These are phyloP conservation scores for Psephotus haematonotus DNA, from an alignment of 2,113 vertebrate species.

Conservation along the genomic window DNA sequence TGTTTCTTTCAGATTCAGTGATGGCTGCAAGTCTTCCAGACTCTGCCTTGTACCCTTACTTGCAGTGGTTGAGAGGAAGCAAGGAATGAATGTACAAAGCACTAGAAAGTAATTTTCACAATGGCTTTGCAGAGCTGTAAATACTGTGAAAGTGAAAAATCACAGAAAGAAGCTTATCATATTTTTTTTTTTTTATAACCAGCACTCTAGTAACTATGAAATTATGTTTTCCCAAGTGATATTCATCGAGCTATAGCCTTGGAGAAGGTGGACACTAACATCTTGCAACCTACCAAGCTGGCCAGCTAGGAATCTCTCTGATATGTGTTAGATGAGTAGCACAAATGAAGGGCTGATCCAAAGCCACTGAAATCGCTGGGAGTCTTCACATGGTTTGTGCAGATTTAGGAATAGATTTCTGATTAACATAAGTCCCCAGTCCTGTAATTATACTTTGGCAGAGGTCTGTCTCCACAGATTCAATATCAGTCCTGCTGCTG, in stretches of 20 bases:
- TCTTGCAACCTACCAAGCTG: not conserved
- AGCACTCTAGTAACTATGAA: not conserved
- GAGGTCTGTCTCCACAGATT: not conserved
- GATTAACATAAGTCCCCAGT: not conserved
- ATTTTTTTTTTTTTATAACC: not conserved
- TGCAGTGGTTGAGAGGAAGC: not conserved
- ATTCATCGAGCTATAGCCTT: not conserved
- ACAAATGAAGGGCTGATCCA: not conserved
- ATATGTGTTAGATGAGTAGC: not conserved
- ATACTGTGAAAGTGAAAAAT: not conserved
- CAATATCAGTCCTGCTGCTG: not conserved
- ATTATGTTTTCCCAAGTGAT: not conserved
- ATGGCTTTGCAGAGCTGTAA: not conserved
- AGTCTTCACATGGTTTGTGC: not conserved
- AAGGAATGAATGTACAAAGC: not conserved
- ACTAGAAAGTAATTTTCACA: not conserved
- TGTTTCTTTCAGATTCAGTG: not conserved
- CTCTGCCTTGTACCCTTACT: not conserved
- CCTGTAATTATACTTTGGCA: slow-evolving; percentile 2
- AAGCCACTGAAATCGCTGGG: not conserved
- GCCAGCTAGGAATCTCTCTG: not conserved
- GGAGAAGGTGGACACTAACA: not conserved
- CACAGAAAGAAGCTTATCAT: fast-evolving
- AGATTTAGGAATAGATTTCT: not conserved
- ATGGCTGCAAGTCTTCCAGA: not conserved